phyloP scores from a whole-genome alignment of 2,888 invertebrate species.

The Cerastoderma edule region DNA sequence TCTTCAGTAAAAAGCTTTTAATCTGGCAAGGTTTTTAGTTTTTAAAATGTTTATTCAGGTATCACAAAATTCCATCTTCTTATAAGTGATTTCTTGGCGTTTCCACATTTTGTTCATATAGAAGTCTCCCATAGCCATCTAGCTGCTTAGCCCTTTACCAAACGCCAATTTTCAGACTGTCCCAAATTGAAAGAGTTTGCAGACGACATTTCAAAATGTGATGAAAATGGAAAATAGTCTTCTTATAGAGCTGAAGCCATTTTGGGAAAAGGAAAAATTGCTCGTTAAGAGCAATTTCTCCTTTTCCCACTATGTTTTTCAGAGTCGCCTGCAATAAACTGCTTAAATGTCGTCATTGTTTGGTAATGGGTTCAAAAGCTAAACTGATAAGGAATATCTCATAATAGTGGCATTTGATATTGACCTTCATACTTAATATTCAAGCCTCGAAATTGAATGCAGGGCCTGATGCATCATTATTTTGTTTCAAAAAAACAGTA shows the following conservation, averaged over 20 bases:
- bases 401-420: too few relatives aligned
- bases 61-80: slow-evolving; percentile 5
- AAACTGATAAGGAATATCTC: too few relatives aligned
- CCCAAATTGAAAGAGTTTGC: not conserved
- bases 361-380: too few relatives aligned
- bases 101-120: slow-evolving; percentile 5
- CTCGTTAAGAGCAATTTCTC: not conserved
- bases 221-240: not conserved
- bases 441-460: too few relatives aligned
- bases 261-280: slow-evolving; percentile 4
- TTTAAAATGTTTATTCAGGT: not conserved
- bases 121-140: too few relatives aligned
- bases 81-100: slow-evolving; percentile 2
- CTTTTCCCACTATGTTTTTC: slow-evolving; percentile 1
- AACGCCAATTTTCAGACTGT: not conserved
- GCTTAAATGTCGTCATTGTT: too few relatives aligned
- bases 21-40: slow-evolving; percentile 16
- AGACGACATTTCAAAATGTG: not conserved
- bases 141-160: slow-evolving; percentile 1
- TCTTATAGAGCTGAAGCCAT: not conserved
- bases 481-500: too few relatives aligned
- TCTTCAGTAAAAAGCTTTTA: slow-evolving; percentile 20
- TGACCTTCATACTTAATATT: too few relatives aligned
- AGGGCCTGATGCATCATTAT: too few relatives aligned
- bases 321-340: not conserved